These are phyloP conservation scores for Prunella himalayana DNA, from an alignment of 2,113 vertebrate genomes.

Conservation along the genomic window DNA sequence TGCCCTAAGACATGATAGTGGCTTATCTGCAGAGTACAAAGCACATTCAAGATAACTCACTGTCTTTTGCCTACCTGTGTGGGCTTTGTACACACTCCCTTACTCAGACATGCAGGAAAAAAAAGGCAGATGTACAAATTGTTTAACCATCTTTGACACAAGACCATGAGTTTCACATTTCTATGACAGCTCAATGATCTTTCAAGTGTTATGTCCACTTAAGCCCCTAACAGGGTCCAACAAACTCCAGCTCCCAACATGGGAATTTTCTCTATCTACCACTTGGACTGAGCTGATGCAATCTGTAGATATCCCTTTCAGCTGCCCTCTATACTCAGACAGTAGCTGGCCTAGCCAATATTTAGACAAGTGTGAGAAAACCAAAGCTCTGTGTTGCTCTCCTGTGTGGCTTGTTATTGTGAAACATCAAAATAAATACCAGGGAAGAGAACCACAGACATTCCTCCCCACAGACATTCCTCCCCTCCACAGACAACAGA, in stretches of 20 bases:
- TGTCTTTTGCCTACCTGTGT: neutral
- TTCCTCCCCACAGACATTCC: neutral
- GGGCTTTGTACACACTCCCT: neutral
- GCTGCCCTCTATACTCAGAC: neutral
- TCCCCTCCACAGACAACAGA: neutral
- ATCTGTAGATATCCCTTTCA: neutral
- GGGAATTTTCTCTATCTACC: neutral
- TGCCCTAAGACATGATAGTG: neutral
- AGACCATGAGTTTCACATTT: neutral
- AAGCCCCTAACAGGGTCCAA: neutral
- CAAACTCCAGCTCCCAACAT: neutral
- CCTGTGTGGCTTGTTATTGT: neutral
- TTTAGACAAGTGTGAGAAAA: neutral
- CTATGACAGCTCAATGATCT: neutral
- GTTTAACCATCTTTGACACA: neutral
- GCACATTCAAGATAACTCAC: neutral
- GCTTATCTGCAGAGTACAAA: neutral
- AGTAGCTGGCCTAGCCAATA: neutral
- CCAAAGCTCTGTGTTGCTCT: neutral
- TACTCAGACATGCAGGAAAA: neutral
- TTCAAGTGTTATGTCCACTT: neutral
- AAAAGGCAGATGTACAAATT: neutral
- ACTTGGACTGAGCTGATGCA: neutral
- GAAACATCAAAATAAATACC: neutral
- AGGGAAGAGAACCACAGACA: neutral